Conservation (phyloP, 1,140 invertebrate genomes). For the Zophobas atratus region DNA sequence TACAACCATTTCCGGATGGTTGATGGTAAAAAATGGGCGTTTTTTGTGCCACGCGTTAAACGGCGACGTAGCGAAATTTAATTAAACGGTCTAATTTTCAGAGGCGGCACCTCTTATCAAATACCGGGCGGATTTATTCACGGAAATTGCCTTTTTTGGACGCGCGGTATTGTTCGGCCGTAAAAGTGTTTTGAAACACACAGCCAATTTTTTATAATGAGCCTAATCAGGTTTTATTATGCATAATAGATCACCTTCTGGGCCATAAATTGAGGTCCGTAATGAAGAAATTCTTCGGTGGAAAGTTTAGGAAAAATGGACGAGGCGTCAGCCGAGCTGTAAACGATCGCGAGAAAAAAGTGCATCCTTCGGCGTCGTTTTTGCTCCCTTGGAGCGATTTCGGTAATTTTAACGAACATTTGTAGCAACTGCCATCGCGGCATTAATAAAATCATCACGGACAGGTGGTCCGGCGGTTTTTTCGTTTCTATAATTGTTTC, state of each 20-base stretch:
- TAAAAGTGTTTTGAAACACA: constrained; percentile 7
- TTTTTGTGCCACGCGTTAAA: constrained; percentile 7
- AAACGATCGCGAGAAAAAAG: too few species aligned
- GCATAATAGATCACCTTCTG: constrained; percentile 37
- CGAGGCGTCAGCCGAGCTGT: too few species aligned
- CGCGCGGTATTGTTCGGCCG: background rate
- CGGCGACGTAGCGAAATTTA: constrained; percentile 3
- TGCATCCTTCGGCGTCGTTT: too few species aligned
- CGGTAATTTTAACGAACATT: background rate
- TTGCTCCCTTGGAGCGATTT: background rate
- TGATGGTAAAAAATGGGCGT: constrained; percentile 1
- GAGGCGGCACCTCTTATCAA: background rate
- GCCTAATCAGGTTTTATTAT: constrained; percentile 26
- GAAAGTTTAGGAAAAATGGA: background rate
- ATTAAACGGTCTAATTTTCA: background rate
- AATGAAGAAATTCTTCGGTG: constrained; percentile 8
- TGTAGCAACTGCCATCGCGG: background rate
- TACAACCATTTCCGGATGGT: constrained; percentile 30
- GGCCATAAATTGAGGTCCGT: constrained; percentile 7
- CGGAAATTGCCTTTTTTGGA: background rate
- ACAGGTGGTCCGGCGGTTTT: constrained; percentile 4
- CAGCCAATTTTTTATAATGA: constrained; percentile 29
- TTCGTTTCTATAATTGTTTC: constrained; percentile 1
- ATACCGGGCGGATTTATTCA: background rate
- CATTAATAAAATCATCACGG: constrained; percentile 17